phyloP scores from a whole-genome alignment of 2,113 vertebrate genomes.

The Cyphomyrus discorhynchus region DNA sequence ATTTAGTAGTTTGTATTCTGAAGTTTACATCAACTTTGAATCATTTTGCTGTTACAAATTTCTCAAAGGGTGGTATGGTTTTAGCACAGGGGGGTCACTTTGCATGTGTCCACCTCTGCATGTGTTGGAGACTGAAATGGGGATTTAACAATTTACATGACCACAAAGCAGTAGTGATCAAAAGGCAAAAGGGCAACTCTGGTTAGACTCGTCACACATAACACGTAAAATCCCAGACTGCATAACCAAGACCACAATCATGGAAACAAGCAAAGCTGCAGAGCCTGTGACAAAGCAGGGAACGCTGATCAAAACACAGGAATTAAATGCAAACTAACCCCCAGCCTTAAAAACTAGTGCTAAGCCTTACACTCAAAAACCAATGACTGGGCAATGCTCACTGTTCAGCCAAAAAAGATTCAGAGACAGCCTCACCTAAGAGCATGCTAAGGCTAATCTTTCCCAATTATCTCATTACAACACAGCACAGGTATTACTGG shows the following conservation, averaged over 20 bases:
- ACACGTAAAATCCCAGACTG: neutral
- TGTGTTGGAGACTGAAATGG: neutral
- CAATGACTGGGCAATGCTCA: neutral
- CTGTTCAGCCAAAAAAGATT: neutral
- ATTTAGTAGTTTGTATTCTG: neutral
- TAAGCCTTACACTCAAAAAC: neutral
- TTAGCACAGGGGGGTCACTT: slow-evolving; percentile 44
- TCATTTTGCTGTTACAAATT: slow-evolving; percentile 70
- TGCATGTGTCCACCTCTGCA: slow-evolving; percentile 33
- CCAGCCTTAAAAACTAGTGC: neutral
- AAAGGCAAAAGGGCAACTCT: slow-evolving; percentile 14
- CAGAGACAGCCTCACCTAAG: neutral
- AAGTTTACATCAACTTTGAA: slow-evolving; percentile 59
- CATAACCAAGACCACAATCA: neutral
- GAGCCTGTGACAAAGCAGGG: neutral
- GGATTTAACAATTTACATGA: neutral
- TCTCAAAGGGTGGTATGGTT: slow-evolving; percentile 53
- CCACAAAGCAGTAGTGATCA: slow-evolving; percentile 5
- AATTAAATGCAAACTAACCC: neutral
- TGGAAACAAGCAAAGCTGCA: neutral
- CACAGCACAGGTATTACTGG: neutral
- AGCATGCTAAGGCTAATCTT: neutral
- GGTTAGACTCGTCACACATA: slow-evolving; percentile 1
- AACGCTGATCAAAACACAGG: neutral
- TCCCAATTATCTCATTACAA: neutral